phyloP scores from a whole-genome alignment of 2,888 invertebrate genomes.

The Muscina levida region DNA sequence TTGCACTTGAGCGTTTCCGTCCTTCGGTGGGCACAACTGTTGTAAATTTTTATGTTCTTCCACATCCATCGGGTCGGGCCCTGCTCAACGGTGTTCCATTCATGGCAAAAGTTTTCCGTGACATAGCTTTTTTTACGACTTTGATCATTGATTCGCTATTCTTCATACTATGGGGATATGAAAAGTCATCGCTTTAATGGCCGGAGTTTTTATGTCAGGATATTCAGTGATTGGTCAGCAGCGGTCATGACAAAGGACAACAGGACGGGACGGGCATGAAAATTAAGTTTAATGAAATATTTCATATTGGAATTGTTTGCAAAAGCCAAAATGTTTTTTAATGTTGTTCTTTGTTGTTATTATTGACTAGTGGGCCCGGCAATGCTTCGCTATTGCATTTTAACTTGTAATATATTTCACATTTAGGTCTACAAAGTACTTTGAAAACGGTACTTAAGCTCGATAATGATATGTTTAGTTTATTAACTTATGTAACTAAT shows the following conservation, averaged over 20 bases:
- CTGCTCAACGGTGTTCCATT: not conserved
- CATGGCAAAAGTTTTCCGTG: not conserved
- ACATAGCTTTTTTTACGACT: not conserved
- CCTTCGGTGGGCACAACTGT: constrained; percentile 7
- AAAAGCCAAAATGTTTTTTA: constrained; percentile 16
- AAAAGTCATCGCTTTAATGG: constrained; percentile 44
- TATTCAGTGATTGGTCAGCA: not conserved
- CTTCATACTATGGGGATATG: not conserved
- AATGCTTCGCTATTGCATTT: too few species aligned
- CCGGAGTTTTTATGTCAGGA: not conserved
- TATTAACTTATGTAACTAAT: too few species aligned
- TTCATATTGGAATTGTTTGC: not conserved
- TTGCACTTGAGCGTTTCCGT: not conserved
- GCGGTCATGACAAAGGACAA: too few species aligned
- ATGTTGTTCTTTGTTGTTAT: constrained; percentile 8
- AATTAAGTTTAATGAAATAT: not conserved
- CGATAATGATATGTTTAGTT: too few species aligned
- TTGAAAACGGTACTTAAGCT: too few species aligned
- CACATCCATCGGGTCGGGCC: too few species aligned
- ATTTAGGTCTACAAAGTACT: too few species aligned
- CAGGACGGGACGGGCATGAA: not conserved
- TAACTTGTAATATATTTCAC: too few species aligned
- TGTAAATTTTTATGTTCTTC: constrained; percentile 12
- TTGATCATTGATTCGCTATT: constrained; percentile 2
- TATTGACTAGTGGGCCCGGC: too few species aligned